Evolutionary conservation across 2,888 invertebrate genomes (phyloP).

Genomic region (Harmothoe impar): DNA sequence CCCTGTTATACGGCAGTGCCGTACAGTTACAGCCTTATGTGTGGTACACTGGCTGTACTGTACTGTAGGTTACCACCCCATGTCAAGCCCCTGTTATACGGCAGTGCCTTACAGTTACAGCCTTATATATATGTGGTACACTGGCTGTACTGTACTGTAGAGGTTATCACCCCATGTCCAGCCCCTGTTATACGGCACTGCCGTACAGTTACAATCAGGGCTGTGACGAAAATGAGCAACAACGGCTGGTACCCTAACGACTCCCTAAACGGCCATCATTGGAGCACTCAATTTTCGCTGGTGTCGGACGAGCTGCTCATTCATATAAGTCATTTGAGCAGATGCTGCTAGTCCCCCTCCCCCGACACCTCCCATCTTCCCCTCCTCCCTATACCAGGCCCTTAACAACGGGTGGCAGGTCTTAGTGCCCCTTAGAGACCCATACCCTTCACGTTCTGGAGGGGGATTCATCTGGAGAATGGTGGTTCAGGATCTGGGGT

Average conservation of each 20-base stretch:
- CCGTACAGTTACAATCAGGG: background rate
- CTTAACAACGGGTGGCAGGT: background rate
- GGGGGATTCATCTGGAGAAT: background rate
- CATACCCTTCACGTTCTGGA: too few relatives aligned
- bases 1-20: too few relatives aligned
- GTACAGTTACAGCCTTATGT: too few relatives aligned
- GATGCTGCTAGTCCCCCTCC: background rate
- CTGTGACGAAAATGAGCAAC: slow-evolving; percentile 31
- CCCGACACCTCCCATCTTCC: background rate
- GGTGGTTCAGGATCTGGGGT: background rate
- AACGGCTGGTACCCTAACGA: slow-evolving; percentile 33
- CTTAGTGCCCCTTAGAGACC: background rate
- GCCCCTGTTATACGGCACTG: background rate
- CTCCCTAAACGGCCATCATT: background rate
- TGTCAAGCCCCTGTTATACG: too few relatives aligned
- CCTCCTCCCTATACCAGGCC: background rate
- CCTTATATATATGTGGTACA: too few relatives aligned
- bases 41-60: too few relatives aligned
- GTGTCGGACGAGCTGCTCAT: slow-evolving; percentile 4
- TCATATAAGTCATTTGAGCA: slow-evolving; percentile 1
- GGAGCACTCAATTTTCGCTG: slow-evolving; percentile 31
- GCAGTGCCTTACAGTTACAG: too few relatives aligned
- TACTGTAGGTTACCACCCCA: too few relatives aligned
- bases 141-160: too few relatives aligned
- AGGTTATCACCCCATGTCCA: too few relatives aligned